Conservation (phyloP, 2,797 vertebrate species). For the Hippopotamyrus pictus region DNA sequence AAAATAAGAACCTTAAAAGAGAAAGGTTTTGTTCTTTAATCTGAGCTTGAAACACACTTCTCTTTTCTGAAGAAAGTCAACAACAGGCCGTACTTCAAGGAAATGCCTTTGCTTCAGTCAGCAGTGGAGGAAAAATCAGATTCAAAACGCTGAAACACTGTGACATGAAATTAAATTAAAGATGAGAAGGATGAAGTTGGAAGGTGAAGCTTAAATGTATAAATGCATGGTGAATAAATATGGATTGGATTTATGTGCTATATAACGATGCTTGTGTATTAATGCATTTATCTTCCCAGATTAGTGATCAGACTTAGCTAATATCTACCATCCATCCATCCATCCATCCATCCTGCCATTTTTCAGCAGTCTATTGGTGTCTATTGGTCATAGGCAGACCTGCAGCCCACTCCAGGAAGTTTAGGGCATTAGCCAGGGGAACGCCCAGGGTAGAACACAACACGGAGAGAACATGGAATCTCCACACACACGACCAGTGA, state of each 20-base stretch:
- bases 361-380: background rate
- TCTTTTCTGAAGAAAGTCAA: constrained; percentile 5
- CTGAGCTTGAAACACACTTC: background rate
- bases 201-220: background rate
- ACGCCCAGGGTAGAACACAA: background rate
- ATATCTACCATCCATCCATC: background rate
- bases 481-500: background rate
- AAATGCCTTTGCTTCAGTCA: background rate
- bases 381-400: background rate
- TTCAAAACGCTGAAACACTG: background rate
- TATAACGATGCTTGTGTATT: background rate
- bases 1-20: background rate
- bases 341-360: background rate
- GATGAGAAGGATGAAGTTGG: background rate
- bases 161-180: background rate
- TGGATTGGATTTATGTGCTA: background rate
- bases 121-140: background rate
- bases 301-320: background rate
- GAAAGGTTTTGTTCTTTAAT: background rate
- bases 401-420: background rate
- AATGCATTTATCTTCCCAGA: background rate
- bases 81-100: background rate
- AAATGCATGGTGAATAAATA: background rate
- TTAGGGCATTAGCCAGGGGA: background rate
- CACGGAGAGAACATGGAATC: background rate